Evolutionary conservation across 2,113 vertebrate genomes (phyloP), one percentile per base, ranked within the genome.

Genomic region (Lophochroa leadbeateri): DNA sequence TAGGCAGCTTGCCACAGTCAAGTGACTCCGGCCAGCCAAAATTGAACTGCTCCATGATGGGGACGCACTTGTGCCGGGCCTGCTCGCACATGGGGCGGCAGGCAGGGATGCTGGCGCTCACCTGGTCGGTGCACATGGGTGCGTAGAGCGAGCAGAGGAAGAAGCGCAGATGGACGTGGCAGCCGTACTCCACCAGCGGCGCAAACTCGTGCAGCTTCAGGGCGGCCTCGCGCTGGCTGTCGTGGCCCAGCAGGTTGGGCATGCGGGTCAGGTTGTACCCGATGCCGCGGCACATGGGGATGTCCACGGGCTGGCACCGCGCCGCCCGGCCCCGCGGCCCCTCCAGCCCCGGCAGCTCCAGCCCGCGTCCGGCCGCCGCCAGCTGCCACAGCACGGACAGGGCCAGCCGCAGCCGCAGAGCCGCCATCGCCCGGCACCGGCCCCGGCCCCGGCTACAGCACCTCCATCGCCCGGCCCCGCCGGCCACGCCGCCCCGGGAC

Each of bases 11-110:
- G 90, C 98, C 97, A 69, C 99, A 99, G 97, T 99, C 98, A 8
- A 99, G 98, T 2, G 99, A 99, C 92, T 99, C 99, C 0, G 99
- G 99, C 99, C 99, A 99, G 86, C 98, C 98, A 58, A 99, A 99
- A 96, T 99, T 99, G 98, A 99, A 99, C 97, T 99, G 99, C 94
- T 99, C 98, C 99, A 99, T 99, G 97, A 99, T 99, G 97, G 99
- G 99, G 13, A 99, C 99, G 79, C 99, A 99, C 93, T 98, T 98
- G 96, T 98, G 98, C 72, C 99, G 97, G 53, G 99, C 99, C 97
- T 99, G 99, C 96, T 99, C 99, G n/a, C 99, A 99, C 99, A 99
- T 99, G 97, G 99, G 99, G 88, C 99, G 98, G 98, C 99, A 99
- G 94, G 99, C 99, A 0, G 99, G 99, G 97, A 99, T 99, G 98